Evolutionary conservation across 2,797 vertebrate genomes (phyloP).

Genomic region (Platyrinchus mystaceus): DNA sequence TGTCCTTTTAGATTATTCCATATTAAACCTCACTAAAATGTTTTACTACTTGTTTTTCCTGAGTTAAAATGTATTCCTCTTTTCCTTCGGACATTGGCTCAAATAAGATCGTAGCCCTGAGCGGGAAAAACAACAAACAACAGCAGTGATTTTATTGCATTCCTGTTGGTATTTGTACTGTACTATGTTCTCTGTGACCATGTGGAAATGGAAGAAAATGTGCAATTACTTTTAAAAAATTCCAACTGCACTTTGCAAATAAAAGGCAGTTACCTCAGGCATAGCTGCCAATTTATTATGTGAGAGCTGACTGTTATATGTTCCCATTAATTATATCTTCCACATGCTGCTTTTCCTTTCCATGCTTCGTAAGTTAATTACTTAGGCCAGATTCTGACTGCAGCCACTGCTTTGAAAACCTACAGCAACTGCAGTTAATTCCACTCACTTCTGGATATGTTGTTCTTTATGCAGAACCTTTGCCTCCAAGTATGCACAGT

Average conservation of each 20-base stretch:
- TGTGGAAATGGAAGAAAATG: constrained; percentile 43
- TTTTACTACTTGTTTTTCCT: constrained; percentile 21
- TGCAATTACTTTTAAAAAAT: constrained; percentile 40
- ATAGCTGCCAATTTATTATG: constrained; percentile 56
- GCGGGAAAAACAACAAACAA: background rate
- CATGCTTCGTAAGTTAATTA: constrained; percentile 27
- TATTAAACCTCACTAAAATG: constrained; percentile 4
- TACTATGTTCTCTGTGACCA: background rate
- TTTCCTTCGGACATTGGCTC: constrained; percentile 20
- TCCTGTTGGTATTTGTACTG: constrained; percentile 36
- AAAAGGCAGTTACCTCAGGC: constrained; percentile 59
- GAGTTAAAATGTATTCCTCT: background rate
- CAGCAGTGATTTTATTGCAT: background rate
- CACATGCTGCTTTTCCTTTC: constrained; percentile 50
- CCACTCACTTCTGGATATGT: background rate
- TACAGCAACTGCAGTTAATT: background rate
- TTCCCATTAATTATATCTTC: constrained; percentile 57
- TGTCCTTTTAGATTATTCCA: constrained; percentile 27
- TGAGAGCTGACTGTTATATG: constrained; percentile 43
- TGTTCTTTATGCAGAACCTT: background rate
- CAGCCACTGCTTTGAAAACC: background rate
- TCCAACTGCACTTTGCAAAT: constrained; percentile 48
- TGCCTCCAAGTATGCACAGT: background rate
- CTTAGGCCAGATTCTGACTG: constrained; percentile 30
- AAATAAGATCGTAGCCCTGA: constrained; percentile 11